Evolutionary conservation across 2,888 invertebrate species (phyloP).

Genomic region (Drosophila multiciliata): DNA sequence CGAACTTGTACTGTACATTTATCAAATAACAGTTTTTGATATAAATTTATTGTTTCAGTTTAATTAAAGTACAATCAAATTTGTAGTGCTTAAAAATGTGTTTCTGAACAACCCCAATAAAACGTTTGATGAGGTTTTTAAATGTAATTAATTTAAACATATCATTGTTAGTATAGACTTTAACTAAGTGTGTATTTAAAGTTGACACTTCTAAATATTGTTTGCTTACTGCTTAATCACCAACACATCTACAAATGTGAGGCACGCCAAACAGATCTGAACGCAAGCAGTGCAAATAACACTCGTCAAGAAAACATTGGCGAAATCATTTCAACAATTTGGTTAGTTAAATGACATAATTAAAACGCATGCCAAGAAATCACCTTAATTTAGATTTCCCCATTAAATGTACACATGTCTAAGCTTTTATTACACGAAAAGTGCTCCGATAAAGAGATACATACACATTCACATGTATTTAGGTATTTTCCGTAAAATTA

Average conservation of each 20-base stretch:
- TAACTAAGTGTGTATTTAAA: not conserved
- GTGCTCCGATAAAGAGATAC: not conserved
- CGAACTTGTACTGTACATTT: not conserved
- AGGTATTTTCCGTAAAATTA: slow-evolving; percentile 5
- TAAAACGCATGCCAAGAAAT: not conserved
- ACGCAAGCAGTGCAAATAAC: not conserved
- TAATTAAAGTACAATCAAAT: not conserved
- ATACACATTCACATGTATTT: not conserved
- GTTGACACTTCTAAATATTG: not conserved
- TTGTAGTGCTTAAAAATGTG: not conserved
- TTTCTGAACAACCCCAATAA: not conserved
- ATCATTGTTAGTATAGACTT: not conserved
- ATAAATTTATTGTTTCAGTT: not conserved
- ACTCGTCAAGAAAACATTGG: not conserved
- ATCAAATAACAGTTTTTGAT: not conserved
- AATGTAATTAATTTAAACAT: not conserved
- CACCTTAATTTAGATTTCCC: not conserved
- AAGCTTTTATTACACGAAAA: not conserved
- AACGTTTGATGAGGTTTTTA: not conserved
- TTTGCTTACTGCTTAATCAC: not conserved
- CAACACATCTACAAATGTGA: not conserved
- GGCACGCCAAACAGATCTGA: not conserved
- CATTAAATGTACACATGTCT: not conserved
- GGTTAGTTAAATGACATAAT: not conserved
- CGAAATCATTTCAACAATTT: not conserved